phyloP scores from a whole-genome alignment of 1,140 invertebrate species.

The Platyscapa corneri region DNA sequence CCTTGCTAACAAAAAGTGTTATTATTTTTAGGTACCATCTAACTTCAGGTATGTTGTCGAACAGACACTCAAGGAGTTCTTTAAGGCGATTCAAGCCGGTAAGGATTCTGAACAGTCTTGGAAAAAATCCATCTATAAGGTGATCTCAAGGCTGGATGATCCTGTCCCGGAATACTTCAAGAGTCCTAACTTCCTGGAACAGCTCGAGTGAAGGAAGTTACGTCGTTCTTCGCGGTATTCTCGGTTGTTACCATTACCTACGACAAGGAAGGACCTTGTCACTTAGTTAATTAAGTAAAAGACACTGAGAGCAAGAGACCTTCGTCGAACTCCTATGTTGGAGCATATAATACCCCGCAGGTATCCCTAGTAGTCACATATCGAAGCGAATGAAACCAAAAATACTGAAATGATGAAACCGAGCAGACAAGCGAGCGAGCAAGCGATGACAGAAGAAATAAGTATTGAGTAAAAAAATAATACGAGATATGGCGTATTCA shows the following conservation, averaged over 20 bases:
- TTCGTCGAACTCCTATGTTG: constrained; percentile 17
- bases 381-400: constrained; percentile 60
- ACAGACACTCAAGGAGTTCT: constrained; percentile 98
- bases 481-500: not conserved
- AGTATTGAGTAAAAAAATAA: not conserved
- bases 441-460: not conserved
- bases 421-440: constrained; percentile 10
- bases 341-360: constrained; percentile 50
- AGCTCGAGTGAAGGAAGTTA: constrained; percentile 87
- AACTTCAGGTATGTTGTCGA: constrained; percentile 98
- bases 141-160: constrained; percentile 98
- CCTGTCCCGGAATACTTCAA: constrained; percentile 99
- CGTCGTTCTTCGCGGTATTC: constrained; percentile 50
- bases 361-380: constrained; percentile 65
- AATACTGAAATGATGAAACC: constrained; percentile 31
- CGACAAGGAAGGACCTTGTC: constrained; percentile 53
- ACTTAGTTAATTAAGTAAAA: constrained; percentile 56
- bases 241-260: constrained; percentile 50
- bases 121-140: constrained; percentile 99
- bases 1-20: constrained; percentile 17
- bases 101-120: constrained; percentile 99
- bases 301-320: not conserved
- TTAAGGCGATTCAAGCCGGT: constrained; percentile 95
- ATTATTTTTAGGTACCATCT: constrained; percentile 88
- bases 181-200: constrained; percentile 98